These are phyloP conservation scores for Octodonta nipae DNA, from an alignment of 2,888 invertebrate genomes.

Conservation along the genomic window DNA sequence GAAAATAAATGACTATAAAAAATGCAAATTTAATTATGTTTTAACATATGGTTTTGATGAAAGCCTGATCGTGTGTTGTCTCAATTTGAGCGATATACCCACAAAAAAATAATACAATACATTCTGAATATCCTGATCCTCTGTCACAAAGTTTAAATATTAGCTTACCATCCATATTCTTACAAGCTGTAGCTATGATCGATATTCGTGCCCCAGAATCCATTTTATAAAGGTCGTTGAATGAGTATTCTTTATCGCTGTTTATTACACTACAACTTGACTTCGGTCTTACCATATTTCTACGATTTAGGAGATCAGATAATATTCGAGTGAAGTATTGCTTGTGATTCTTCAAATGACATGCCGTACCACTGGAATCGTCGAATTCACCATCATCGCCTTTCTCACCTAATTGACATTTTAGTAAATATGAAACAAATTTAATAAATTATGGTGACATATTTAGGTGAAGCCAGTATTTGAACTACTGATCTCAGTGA, in stretches of 20 bases:
- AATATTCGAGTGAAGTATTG: conserved; percentile 16
- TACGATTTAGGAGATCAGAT: conserved; percentile 16
- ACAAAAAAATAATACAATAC: too few relatives aligned
- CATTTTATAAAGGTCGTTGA: neutral
- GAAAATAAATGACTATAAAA: too few relatives aligned
- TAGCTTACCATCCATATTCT: neutral
- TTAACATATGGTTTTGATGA: too few relatives aligned
- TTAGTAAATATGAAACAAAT: neutral
- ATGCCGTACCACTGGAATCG: conserved; percentile 8
- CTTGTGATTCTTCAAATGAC: conserved; percentile 8
- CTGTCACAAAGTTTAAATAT: too few relatives aligned
- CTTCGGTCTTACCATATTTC: conserved; percentile 5
- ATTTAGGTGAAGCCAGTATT: neutral
- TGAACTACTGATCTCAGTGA: too few relatives aligned
- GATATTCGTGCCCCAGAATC: neutral
- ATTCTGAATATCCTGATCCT: too few relatives aligned
- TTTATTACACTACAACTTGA: neutral
- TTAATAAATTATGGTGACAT: neutral
- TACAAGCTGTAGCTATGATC: neutral
- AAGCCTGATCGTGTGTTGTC: too few relatives aligned
- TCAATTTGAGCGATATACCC: too few relatives aligned
- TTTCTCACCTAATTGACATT: neutral
- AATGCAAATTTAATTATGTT: too few relatives aligned
- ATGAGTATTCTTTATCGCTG: neutral
- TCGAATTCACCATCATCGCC: too few relatives aligned